phyloP scores from a whole-genome alignment of 2,888 invertebrate genomes.

The Nudaria mundana region DNA sequence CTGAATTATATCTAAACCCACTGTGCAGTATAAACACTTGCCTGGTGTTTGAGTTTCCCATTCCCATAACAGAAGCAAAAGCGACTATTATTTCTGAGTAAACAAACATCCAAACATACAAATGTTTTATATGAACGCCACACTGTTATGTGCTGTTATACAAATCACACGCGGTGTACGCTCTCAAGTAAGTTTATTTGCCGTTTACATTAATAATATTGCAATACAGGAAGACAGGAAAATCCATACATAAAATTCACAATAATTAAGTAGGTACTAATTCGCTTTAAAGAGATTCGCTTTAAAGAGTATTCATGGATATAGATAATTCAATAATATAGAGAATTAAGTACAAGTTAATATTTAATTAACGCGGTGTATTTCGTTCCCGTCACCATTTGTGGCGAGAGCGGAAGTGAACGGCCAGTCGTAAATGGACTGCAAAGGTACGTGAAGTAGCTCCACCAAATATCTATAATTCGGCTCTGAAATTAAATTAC shows the following conservation, averaged over 20 bases:
- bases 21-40: no score
- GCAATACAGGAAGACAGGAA: conserved; percentile 36
- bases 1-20: no score
- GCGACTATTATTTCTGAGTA: no score
- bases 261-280: no score
- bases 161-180: no score
- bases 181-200: no score
- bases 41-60: no score
- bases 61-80: no score
- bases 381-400: conserved; percentile 57
- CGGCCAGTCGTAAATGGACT: conserved; percentile 87
- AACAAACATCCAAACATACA: no score
- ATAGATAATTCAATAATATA: conserved; percentile 17
- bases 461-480: conserved; percentile 92
- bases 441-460: conserved; percentile 92
- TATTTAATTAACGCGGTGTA: conserved; percentile 42
- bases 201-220: no score
- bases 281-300: conserved; percentile 24
- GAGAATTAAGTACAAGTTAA: conserved; percentile 20
- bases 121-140: no score
- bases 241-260: conserved; percentile 27
- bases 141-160: no score
- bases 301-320: conserved; percentile 26
- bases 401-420: conserved; percentile 44
- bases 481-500: conserved; percentile 84